Evolutionary conservation across 2,888 invertebrate genomes (phyloP).

Genomic region (Troides helena): DNA sequence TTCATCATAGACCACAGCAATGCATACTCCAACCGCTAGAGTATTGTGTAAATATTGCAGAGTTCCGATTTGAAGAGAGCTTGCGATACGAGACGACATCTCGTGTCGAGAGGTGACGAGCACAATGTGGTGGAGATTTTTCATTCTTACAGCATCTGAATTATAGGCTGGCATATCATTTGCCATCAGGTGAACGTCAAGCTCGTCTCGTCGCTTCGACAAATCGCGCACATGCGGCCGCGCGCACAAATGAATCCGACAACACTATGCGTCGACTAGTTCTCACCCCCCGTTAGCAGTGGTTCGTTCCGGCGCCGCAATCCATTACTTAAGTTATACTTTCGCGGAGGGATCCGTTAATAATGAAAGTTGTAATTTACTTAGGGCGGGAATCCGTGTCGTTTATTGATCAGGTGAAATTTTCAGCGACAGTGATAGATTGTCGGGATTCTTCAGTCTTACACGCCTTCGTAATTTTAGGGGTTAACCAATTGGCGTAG

Average conservation of each 20-base stretch:
- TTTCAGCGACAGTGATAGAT: slow-evolving; percentile 69
- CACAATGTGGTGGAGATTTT: too few species aligned
- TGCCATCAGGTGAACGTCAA: too few species aligned
- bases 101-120: too few species aligned
- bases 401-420: slow-evolving; percentile 63
- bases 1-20: too few species aligned
- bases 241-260: neutral
- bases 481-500: slow-evolving; percentile 5
- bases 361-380: slow-evolving; percentile 29
- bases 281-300: slow-evolving; percentile 34
- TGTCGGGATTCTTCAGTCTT: slow-evolving; percentile 19
- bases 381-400: slow-evolving; percentile 39
- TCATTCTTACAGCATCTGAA: too few species aligned
- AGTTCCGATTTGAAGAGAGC: too few species aligned
- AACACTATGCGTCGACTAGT: slow-evolving; percentile 8
- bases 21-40: too few species aligned
- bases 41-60: too few species aligned
- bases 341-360: slow-evolving; percentile 28
- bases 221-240: neutral
- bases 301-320: slow-evolving; percentile 43
- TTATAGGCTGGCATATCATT: too few species aligned
- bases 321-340: slow-evolving; percentile 31
- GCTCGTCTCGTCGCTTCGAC: too few species aligned
- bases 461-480: slow-evolving; percentile 9
- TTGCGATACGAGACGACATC: too few species aligned